These are phyloP conservation scores for Orchesella cincta DNA, from an alignment of 1,140 invertebrate genomes.

Conservation along the genomic window DNA sequence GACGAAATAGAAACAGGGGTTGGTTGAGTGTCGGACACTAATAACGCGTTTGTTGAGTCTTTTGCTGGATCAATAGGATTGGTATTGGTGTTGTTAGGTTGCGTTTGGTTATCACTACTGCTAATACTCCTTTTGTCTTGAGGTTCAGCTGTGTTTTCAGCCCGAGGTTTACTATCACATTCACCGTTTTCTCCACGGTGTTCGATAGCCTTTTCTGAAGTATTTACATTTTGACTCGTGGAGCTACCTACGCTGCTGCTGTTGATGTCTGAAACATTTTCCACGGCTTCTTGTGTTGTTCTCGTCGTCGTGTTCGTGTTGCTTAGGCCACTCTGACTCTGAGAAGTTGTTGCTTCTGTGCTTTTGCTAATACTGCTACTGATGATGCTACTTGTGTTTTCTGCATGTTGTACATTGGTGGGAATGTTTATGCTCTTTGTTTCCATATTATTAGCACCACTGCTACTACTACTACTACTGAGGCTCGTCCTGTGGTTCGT, in stretches of 20 bases:
- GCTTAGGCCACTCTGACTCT: neutral
- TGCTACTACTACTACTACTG: neutral
- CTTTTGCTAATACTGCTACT: slow-evolving; percentile 4
- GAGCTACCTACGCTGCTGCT: neutral
- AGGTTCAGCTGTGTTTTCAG: neutral
- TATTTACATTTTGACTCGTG: neutral
- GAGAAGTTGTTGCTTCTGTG: neutral
- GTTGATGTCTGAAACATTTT: neutral
- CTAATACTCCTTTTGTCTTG: neutral
- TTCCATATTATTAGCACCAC: slow-evolving; percentile 14
- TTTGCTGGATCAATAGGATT: slow-evolving; percentile 2
- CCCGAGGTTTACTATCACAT: neutral
- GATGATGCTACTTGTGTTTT: neutral
- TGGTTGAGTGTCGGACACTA: neutral
- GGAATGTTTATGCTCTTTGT: slow-evolving; percentile 9
- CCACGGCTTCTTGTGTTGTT: neutral
- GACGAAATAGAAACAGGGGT: neutral
- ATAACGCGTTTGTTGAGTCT: neutral
- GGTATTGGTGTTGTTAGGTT: neutral
- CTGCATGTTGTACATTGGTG: slow-evolving; percentile 14
- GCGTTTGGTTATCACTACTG: neutral
- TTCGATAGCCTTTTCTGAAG: neutral
- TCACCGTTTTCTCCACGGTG: neutral
- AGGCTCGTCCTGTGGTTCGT: neutral
- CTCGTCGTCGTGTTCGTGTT: neutral